Evolutionary conservation across 2,888 invertebrate genomes (phyloP).

Genomic region (Copidosoma aretas): DNA sequence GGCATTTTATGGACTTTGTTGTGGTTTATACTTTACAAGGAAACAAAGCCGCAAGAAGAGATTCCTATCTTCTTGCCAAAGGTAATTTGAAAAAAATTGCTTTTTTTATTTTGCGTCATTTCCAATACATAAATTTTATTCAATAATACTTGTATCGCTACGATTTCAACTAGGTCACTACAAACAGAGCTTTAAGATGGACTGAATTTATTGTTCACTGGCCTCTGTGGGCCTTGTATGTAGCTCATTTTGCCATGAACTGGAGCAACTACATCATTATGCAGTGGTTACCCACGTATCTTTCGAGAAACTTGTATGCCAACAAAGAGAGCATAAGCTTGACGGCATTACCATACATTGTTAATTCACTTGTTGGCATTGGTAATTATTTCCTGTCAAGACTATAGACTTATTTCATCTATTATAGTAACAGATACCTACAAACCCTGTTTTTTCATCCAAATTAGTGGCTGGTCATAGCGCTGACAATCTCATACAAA

Average conservation of each 20-base stretch:
- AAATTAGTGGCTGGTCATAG: slow-evolving; percentile 73
- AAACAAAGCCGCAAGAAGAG: slow-evolving; percentile 65
- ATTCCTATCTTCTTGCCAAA: slow-evolving; percentile 69
- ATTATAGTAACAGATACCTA: neutral
- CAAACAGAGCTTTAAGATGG: slow-evolving; percentile 69
- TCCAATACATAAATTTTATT: slow-evolving; percentile 29
- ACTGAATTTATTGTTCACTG: slow-evolving; percentile 72
- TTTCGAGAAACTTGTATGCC: slow-evolving; percentile 70
- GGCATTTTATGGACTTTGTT: slow-evolving; percentile 73
- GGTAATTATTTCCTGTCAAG: slow-evolving; percentile 62
- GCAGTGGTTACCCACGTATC: slow-evolving; percentile 80
- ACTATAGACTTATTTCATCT: neutral
- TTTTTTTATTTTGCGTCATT: slow-evolving; percentile 5
- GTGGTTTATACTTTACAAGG: slow-evolving; percentile 71
- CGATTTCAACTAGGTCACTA: slow-evolving; percentile 60
- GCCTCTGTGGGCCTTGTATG: slow-evolving; percentile 77
- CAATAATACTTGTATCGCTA: slow-evolving; percentile 37
- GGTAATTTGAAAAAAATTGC: slow-evolving; percentile 52
- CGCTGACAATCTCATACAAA: slow-evolving; percentile 71
- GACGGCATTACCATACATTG: slow-evolving; percentile 76
- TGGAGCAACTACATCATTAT: slow-evolving; percentile 82
- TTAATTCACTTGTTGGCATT: slow-evolving; percentile 75
- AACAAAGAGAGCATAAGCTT: slow-evolving; percentile 74
- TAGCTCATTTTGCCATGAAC: slow-evolving; percentile 81
- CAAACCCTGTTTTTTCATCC: slow-evolving; percentile 24